Percentiles rank a stretch among this genome's conserved stretches.
These are phyloP conservation scores for Strigamia transsilvanica DNA, from an alignment of 2,888 invertebrate species.

Conservation along the genomic window DNA sequence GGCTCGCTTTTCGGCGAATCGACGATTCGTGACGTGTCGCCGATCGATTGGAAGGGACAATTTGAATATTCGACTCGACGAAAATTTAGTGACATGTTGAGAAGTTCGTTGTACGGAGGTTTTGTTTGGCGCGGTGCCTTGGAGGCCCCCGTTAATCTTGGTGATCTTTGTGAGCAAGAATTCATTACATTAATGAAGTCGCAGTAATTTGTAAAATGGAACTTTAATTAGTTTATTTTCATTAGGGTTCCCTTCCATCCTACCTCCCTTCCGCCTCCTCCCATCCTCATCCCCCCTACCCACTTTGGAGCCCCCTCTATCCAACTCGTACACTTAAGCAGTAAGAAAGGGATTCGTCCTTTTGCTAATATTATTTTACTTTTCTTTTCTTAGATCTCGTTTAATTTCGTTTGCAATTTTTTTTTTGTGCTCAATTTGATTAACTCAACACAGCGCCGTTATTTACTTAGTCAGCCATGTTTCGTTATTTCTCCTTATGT, in stretches of 20 bases:
- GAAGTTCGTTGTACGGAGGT: slow-evolving; percentile 50
- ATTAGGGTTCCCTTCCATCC: slow-evolving; percentile 52
- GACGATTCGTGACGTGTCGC: not conserved
- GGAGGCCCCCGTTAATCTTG: slow-evolving; percentile 53
- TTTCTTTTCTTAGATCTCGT: slow-evolving; percentile 11
- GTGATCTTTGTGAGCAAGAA: slow-evolving; percentile 54
- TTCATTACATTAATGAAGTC: slow-evolving; percentile 55
- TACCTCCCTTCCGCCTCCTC: not conserved
- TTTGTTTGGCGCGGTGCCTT: slow-evolving; percentile 51
- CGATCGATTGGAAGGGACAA: not conserved
- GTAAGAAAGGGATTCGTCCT: slow-evolving; percentile 27
- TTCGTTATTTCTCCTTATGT: not conserved
- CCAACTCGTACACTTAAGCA: slow-evolving; percentile 1
- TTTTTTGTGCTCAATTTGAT: slow-evolving; percentile 20
- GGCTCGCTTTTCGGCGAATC: not conserved
- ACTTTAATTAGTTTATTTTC: slow-evolving; percentile 55
- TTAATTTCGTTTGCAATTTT: slow-evolving; percentile 16
- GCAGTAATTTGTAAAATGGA: slow-evolving; percentile 55
- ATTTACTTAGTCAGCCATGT: not conserved
- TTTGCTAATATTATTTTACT: not conserved
- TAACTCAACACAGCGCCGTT: not conserved
- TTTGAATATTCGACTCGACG: slow-evolving; percentile 27
- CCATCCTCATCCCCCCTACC: slow-evolving; percentile 19
- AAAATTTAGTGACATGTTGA: slow-evolving; percentile 29
- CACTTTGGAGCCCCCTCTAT: not conserved